Percentiles rank a stretch among this genome's conserved stretches.
phyloP scores from a whole-genome alignment of 2,113 vertebrate species.

The Anoura caudifer region DNA sequence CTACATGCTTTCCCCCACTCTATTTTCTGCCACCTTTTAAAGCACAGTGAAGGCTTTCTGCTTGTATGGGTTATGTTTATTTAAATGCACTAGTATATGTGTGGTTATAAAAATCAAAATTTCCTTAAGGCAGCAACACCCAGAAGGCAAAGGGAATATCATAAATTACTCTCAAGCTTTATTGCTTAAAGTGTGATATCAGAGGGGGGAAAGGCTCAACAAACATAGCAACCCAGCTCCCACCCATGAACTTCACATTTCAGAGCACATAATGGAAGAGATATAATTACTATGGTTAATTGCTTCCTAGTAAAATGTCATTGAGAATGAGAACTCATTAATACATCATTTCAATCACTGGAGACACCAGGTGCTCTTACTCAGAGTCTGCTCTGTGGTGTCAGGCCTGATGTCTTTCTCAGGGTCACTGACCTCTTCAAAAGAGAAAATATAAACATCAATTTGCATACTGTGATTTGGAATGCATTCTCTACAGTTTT shows the following conservation, averaged over 20 bases:
- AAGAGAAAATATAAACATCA: constrained; percentile 26
- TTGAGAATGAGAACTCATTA: constrained; percentile 68
- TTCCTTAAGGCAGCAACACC: background rate
- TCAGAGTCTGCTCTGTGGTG: background rate
- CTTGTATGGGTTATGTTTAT: background rate
- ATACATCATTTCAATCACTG: constrained; percentile 61
- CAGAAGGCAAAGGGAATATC: constrained; percentile 38
- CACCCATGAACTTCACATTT: background rate
- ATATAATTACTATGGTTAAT: constrained; percentile 72
- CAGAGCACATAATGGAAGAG: constrained; percentile 19
- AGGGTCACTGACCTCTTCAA: background rate
- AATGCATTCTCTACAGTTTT: background rate
- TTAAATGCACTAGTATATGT: background rate
- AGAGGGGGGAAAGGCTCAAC: background rate
- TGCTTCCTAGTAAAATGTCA: constrained; percentile 71
- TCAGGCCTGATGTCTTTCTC: background rate
- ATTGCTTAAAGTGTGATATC: background rate
- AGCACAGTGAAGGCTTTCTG: background rate
- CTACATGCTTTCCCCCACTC: background rate
- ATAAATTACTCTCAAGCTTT: constrained; percentile 55
- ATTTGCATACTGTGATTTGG: background rate
- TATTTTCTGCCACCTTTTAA: background rate
- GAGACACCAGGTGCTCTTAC: constrained; percentile 49
- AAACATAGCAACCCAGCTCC: background rate
- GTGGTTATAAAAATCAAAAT: constrained; percentile 47